Percentiles rank a stretch among this genome's conserved stretches.
phyloP scores from a whole-genome alignment of 1,140 invertebrate species.

The Mya arenaria region DNA sequence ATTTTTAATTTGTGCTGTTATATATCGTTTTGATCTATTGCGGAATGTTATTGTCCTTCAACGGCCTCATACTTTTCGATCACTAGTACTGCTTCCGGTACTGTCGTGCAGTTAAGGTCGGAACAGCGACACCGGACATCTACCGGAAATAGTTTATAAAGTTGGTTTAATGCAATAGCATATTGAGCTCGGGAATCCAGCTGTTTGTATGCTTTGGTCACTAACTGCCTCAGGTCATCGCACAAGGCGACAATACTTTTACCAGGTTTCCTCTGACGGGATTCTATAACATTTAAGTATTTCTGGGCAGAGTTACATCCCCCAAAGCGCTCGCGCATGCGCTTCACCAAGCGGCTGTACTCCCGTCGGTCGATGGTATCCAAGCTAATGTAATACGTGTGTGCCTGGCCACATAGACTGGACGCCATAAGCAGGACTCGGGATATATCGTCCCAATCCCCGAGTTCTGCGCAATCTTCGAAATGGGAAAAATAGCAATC shows the following conservation, averaged over 20 bases:
- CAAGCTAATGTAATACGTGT: neutral
- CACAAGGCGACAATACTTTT: neutral
- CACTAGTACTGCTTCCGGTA: neutral
- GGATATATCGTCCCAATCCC: constrained; percentile 13
- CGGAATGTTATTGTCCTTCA: no score
- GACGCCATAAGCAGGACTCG: constrained; percentile 1
- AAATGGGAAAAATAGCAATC: constrained; percentile 40
- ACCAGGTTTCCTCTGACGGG: neutral
- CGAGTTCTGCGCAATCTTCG: constrained; percentile 45
- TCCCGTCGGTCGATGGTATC: neutral
- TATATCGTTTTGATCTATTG: no score
- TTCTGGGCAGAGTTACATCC: neutral
- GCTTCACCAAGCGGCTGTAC: neutral
- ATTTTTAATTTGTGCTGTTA: no score
- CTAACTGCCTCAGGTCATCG: constrained; percentile 1
- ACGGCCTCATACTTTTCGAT: constrained; percentile 9
- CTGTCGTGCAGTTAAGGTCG: neutral
- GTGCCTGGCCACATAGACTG: neutral
- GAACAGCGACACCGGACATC: neutral
- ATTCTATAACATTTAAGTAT: neutral
- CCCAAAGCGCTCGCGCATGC: neutral
- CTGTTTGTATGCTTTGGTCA: constrained; percentile 3
- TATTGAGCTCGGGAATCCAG: constrained; percentile 6
- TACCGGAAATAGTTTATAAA: neutral
- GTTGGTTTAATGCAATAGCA: neutral